These are phyloP conservation scores for Deilephila porcellus DNA, from an alignment of 2,888 invertebrate species.

Conservation along the genomic window DNA sequence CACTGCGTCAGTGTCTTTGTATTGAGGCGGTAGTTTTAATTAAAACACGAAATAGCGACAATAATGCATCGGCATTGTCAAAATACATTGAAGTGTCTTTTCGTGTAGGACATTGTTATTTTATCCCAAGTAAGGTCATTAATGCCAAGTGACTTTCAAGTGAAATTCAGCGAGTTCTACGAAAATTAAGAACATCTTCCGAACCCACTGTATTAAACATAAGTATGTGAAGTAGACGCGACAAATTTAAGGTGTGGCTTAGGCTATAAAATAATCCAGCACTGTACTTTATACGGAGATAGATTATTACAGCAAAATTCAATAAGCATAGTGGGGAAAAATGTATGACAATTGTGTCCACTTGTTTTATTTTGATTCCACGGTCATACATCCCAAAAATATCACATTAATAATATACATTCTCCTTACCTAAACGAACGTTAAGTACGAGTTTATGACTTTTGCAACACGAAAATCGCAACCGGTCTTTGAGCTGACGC, in stretches of 20 bases:
- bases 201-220: background rate
- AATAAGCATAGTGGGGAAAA: too few relatives aligned
- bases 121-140: conserved; percentile 2
- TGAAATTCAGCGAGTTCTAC: background rate
- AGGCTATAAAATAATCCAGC: too few relatives aligned
- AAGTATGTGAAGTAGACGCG: background rate
- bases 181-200: background rate
- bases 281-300: too few relatives aligned
- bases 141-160: background rate
- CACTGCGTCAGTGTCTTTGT: conserved; percentile 67
- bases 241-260: background rate
- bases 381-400: too few relatives aligned
- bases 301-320: too few relatives aligned
- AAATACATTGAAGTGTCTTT: conserved; percentile 8
- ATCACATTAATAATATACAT: too few relatives aligned
- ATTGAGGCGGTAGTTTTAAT: conserved; percentile 64
- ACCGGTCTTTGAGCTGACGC: too few relatives aligned
- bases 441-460: too few relatives aligned
- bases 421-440: too few relatives aligned
- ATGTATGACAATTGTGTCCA: too few relatives aligned
- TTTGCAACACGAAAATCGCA: too few relatives aligned
- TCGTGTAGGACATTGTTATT: conserved; percentile 15
- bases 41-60: conserved; percentile 48
- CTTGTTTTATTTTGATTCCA: too few relatives aligned
- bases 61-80: conserved; percentile 19